Evolutionary conservation across 2,113 vertebrate species (phyloP), one percentile per base, ranked within the genome.

Genomic region (Oncorhynchus keta): DNA sequence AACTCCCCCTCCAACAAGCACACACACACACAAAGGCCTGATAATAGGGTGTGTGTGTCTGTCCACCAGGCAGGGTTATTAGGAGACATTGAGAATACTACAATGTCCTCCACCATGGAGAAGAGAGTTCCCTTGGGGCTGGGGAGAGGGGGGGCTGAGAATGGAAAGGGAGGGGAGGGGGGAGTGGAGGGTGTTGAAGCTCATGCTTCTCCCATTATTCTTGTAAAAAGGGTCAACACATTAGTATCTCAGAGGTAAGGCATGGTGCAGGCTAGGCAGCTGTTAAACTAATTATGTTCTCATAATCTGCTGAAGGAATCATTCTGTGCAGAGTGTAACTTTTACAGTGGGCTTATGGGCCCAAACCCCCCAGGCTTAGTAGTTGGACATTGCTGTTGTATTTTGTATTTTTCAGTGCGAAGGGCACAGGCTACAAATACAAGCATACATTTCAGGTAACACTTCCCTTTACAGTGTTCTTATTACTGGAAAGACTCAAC

Each of bases 191-290:
- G 75, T 79, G 71, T 70, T 77, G 68, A 59, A 86, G 84, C 82
- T 70, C 72, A 75, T 73, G 75, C 77, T 69, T 49, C 26, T 32
- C 62, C 75, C 28, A 82, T 87, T 87, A 84, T 88, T 85, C 79
- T 48, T 80, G 2, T 49, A 72, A 84, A 76, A 78, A 70, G 77
- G 65, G 73, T 69, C 76, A 66, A 79, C 67, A 79, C 72, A 74
- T 84, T 79, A 85, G 11, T 72, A 66, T 80, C 61, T 68, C 75
- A 75, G 13, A 79, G 67, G 67, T 66, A 71, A 78, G 76, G 67
- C 59, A 32, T 66, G 39, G 64, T 68, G 71, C 32, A 59, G 75
- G 55, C 35, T 45, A 59, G 70, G 70, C 75, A 79, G 76, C 81
- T 79, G 68, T 75, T 79, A 70, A 55, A 51, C 64, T 87, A 73